Base-by-base conservation (phyloP, 2,888 invertebrate species). In the Stenchaetothrips biformis region DNA sequence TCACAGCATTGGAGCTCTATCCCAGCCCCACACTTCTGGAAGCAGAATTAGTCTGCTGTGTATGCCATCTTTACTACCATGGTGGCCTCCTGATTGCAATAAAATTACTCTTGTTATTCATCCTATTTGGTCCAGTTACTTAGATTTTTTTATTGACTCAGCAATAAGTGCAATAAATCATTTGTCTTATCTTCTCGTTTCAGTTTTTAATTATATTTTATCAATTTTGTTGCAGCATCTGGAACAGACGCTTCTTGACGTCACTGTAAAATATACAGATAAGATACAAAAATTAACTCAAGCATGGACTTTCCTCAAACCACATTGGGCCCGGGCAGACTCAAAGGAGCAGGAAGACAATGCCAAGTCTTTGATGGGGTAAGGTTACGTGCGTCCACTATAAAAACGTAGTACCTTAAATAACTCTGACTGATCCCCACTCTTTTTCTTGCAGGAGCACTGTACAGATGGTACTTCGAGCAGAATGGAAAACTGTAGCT, bases 401-500 rank as follows among this genome's bases (percentile, higher is more conserved):
- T 25, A 74, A 74, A 4, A 13, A 59, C 59, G 13, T 6, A 16
- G 2, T 53, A 2, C 53, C 3, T 59, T 59, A 13, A 18, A 16
- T 18, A 8, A 53, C 18, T n/a, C n/a, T 74, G 21, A 2, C 21
- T 67, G 9, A 67, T 25, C 25, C 25, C 25, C 21, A 53, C 18
- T 13, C 53, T 53, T 74, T 74, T 8, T 9, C 25, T 74, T 74
- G 25, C 25, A 74, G 67, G 67, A 74, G 8, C 6, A 9, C 67
- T 11, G 25, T 86, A 78, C 81, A 83, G 59, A 82, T 91, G 84
- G 87, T 89, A 84, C 88, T 88, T 83, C 87, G 90, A 81, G 90
- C 89, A 80, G 87, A 88, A 84, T 91, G 91, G 91, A 90, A 90
- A 85, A 88, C 88, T 84, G 85, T 87, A 83, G 84, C 86, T 83